Base-by-base conservation (phyloP, 2,113 vertebrate genomes). In the Nicator chloris region DNA sequence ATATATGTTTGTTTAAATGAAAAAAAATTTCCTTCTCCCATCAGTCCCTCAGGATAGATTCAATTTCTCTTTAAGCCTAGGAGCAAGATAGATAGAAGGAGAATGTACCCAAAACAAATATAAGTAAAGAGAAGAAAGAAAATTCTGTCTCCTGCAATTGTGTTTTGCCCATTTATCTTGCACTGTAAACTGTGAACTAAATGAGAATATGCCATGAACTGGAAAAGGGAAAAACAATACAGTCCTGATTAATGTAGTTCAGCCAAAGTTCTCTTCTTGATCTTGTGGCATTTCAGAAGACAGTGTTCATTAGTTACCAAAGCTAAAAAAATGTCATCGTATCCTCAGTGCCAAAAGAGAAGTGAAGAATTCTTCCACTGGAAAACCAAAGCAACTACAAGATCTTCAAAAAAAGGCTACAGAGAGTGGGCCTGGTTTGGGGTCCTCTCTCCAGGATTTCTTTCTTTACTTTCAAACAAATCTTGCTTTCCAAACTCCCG, bases 241-340 rank as follows among this genome's bases (percentile, higher is more conserved):
- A 84, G 59, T 81, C 40, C 31, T 86, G 82, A 77, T 95, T 86
- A 90, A 92, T 96, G 50, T 70, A 78, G 64, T 70, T 88, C 90
- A 90, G 42, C 44, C 71, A 40, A 80, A 81, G 59, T 88, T 94
- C 71, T 90, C 44, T 91, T 79, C 66, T 83, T 94, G 90, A 92
- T 90, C 95, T 95, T 45, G 42, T 64, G 93, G 47, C 94, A 96
- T 96, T 97, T 96, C 82, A 83, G 68, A 94, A 80, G 54, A 68
- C 26, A 82, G 53, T 59, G 61, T 91, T 95, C 66, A 65, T 86
- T 93, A 92, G 57, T 24, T 92, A 83, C 10, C 63, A 92, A 92
- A 92, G 87, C 50, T 53, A 82, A 92, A 94, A 88, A 91, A 94
- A 94, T n/a, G 64, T 82, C 82, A 90, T 59, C 0, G 0, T 63